These are phyloP conservation scores for Chlorops oryzae DNA, from an alignment of 1,140 invertebrate species.

Conservation along the genomic window DNA sequence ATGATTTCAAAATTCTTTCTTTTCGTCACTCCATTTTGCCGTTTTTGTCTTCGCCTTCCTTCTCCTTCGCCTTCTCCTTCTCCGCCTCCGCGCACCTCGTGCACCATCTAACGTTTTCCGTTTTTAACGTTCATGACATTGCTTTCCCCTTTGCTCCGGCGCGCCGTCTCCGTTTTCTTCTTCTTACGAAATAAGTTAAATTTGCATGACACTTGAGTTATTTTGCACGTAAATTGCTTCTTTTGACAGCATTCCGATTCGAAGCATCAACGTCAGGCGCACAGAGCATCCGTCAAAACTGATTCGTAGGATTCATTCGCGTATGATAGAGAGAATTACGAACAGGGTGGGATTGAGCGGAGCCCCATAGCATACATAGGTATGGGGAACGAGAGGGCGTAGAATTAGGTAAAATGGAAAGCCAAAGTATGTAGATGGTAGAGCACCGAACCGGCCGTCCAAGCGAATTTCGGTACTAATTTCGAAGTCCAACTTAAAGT, in stretches of 20 bases:
- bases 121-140: neutral
- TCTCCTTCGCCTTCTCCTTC: neutral
- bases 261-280: no score
- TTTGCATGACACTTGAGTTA: constrained; percentile 49
- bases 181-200: constrained; percentile 45
- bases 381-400: no score
- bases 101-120: neutral
- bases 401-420: no score
- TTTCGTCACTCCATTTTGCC: neutral
- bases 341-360: no score
- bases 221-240: constrained; percentile 49
- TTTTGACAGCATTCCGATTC: constrained; percentile 43
- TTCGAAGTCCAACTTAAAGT: no score
- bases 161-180: constrained; percentile 23
- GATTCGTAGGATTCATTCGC: neutral
- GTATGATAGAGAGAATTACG: no score
- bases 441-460: no score
- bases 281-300: constrained; percentile 14
- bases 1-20: neutral
- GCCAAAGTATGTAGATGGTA: no score
- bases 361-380: no score
- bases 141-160: neutral
- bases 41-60: neutral
- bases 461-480: no score
- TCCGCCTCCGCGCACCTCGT: no score